These are phyloP conservation scores for Pelobates fuscus DNA, from an alignment of 2,113 vertebrate genomes.

Conservation along the genomic window DNA sequence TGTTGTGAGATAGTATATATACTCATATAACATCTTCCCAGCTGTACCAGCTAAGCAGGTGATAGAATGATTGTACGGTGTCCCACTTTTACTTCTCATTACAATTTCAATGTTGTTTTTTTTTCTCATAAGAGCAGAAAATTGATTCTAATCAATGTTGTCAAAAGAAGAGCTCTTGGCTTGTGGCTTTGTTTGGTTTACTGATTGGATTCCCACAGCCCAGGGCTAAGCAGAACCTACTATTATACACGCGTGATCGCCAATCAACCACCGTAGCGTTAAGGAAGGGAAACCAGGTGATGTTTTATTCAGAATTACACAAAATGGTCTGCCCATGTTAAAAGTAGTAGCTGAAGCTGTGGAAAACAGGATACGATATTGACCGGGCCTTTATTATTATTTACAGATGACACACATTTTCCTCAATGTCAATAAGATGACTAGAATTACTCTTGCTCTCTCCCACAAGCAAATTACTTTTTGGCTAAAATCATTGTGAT, in stretches of 20 bases:
- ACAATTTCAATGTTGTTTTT: conserved; percentile 17
- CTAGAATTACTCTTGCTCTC: not conserved
- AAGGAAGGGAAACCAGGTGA: conserved; percentile 8
- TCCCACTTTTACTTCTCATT: conserved; percentile 12
- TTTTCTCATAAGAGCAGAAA: conserved; percentile 13
- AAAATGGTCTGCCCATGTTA: not conserved
- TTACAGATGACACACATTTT: not conserved
- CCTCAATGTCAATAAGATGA: not conserved
- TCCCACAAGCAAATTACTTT: not conserved
- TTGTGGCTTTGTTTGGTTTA: conserved; percentile 45
- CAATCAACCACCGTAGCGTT: conserved; percentile 31
- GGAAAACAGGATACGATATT: conserved; percentile 22
- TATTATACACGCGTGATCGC: conserved; percentile 40
- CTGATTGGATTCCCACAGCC: conserved; percentile 49
- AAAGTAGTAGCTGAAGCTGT: not conserved
- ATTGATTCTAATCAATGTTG: conserved; percentile 47
- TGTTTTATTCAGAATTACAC: conserved; percentile 30
- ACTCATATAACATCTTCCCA: too few species aligned
- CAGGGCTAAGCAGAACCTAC: conserved; percentile 28
- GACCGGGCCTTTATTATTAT: conserved; percentile 18
- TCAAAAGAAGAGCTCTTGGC: conserved; percentile 44
- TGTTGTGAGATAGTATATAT: too few species aligned
- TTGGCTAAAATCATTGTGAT: not conserved
- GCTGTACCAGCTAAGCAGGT: conserved; percentile 3
- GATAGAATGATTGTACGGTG: conserved; percentile 4